Evolutionary conservation across 2,797 vertebrate genomes (phyloP).

Genomic region (Rhyacichthys aspro): DNA sequence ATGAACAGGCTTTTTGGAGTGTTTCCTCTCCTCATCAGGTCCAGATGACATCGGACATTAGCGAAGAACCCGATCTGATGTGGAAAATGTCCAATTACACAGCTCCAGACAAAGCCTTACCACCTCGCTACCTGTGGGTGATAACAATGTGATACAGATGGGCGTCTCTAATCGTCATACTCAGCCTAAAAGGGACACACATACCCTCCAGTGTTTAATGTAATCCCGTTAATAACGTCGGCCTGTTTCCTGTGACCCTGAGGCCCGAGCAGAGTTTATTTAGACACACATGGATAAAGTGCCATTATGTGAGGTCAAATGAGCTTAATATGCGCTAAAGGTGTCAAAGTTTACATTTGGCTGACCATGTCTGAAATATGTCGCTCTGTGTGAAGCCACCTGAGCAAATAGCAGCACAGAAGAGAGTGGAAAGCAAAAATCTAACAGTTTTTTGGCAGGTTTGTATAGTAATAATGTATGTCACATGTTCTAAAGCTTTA

Average conservation of each 20-base stretch:
- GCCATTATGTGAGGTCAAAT: slow-evolving; percentile 19
- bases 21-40: slow-evolving; percentile 70
- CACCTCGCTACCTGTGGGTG: slow-evolving; percentile 53
- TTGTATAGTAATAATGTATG: too few species aligned
- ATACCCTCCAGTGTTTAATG: slow-evolving; percentile 40
- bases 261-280: slow-evolving; percentile 18
- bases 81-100: slow-evolving; percentile 68
- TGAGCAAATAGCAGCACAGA: background rate
- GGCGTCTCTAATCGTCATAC: slow-evolving; percentile 31
- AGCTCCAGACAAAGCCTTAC: slow-evolving; percentile 28
- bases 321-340: slow-evolving; percentile 41
- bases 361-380: slow-evolving; percentile 43
- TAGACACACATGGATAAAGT: slow-evolving; percentile 37
- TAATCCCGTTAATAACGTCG: slow-evolving; percentile 27
- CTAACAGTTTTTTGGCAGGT: too few species aligned
- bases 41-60: slow-evolving; percentile 73
- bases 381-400: slow-evolving; percentile 12
- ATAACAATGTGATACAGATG: slow-evolving; percentile 62
- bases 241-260: slow-evolving; percentile 23
- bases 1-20: slow-evolving; percentile 23
- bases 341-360: slow-evolving; percentile 44
- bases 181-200: slow-evolving; percentile 19
- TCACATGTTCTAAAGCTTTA: too few species aligned
- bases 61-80: slow-evolving; percentile 64
- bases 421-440: background rate